A percentile compares a stretch with the other conserved stretches of the same genome.
Evolutionary conservation across 2,113 vertebrate species (phyloP).

Genomic region (Lepisosteus oculatus): DNA sequence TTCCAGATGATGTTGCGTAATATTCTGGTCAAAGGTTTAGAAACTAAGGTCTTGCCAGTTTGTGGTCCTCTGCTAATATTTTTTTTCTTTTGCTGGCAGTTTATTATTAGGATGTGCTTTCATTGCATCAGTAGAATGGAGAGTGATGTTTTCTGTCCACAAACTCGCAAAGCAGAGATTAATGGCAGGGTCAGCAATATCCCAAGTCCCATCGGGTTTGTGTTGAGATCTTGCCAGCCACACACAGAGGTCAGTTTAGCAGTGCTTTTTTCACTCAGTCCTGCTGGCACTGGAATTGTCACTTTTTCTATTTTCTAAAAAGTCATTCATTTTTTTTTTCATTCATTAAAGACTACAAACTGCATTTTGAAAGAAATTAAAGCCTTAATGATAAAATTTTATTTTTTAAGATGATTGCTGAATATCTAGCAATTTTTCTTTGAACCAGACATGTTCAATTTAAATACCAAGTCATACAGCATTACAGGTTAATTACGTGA

Average conservation of each 20-base stretch:
- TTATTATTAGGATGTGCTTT: constrained; percentile 47
- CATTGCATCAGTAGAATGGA: constrained; percentile 44
- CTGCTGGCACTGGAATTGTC: constrained; percentile 39
- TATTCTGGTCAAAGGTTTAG: constrained; percentile 45
- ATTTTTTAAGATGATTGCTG: constrained; percentile 16
- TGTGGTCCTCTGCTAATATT: constrained; percentile 33
- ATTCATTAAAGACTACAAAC: constrained; percentile 18
- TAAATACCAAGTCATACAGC: too few relatives aligned
- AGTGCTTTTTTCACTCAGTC: constrained; percentile 26
- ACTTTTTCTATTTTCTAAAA: constrained; percentile 23
- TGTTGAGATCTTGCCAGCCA: constrained; percentile 47
- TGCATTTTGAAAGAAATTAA: neutral
- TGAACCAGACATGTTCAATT: too few relatives aligned
- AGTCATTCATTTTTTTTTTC: constrained; percentile 18
- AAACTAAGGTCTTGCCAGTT: constrained; percentile 29
- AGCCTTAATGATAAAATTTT: neutral
- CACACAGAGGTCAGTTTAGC: constrained; percentile 45
- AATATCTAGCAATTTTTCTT: constrained; percentile 16
- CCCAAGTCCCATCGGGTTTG: constrained; percentile 36
- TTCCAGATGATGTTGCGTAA: constrained; percentile 42
- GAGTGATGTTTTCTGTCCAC: constrained; percentile 44
- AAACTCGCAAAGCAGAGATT: constrained; percentile 47
- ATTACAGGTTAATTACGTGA: neutral
- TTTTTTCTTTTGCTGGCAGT: constrained; percentile 35
- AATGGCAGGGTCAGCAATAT: constrained; percentile 51